phyloP scores from a whole-genome alignment of 2,113 vertebrate species.

The Limnothrissa miodon region DNA sequence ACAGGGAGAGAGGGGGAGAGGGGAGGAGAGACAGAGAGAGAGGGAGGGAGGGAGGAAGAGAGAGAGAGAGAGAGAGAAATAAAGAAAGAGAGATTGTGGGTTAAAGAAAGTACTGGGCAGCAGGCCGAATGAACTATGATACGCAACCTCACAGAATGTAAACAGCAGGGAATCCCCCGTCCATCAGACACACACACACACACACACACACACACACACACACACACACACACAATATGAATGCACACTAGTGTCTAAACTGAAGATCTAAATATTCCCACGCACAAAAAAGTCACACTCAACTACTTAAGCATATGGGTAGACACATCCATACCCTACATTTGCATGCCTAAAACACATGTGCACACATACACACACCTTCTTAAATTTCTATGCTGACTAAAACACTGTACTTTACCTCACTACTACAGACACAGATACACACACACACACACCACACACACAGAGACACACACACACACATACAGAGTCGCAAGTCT shows the following conservation, averaged over 20 bases:
- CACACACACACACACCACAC: not conserved
- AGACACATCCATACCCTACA: not conserved
- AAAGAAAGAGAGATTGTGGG: not conserved
- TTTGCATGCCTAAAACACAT: not conserved
- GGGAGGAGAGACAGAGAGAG: too few relatives aligned
- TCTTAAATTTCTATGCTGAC: too few relatives aligned
- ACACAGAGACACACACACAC: not conserved
- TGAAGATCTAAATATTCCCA: not conserved
- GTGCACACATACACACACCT: not conserved
- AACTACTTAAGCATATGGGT: not conserved
- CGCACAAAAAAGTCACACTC: too few relatives aligned
- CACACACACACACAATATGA: not conserved
- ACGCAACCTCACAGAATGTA: slow-evolving; percentile 54
- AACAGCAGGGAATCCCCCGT: slow-evolving; percentile 68
- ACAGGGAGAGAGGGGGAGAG: not conserved
- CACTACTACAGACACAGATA: not conserved
- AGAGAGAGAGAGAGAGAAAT: not conserved
- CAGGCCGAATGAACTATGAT: slow-evolving; percentile 43
- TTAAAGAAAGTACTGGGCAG: slow-evolving; percentile 37
- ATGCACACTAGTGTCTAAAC: not conserved
- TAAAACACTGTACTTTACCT: too few relatives aligned
- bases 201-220: not conserved
- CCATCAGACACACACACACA: slow-evolving; percentile 47
- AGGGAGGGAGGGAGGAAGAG: not conserved
- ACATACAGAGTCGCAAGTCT: not conserved